Conservation (phyloP, 37 sponge, comb jelly and placozoan genomes). For the Corticium candelabrum region DNA sequence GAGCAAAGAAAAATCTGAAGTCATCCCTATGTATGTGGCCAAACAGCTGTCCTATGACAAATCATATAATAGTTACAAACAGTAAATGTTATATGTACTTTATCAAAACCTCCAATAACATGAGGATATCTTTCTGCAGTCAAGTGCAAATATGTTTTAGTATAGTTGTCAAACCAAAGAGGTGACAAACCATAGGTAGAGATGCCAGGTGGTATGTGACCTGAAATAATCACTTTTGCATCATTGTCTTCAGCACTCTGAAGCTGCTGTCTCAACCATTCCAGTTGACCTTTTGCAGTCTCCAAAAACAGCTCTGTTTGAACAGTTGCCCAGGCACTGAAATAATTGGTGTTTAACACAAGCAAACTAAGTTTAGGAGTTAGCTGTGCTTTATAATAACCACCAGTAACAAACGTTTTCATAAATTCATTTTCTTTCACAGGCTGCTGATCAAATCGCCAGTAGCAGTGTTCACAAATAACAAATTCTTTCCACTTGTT, state of each 20-base stretch:
- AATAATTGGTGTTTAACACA: not conserved
- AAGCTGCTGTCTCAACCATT: not conserved
- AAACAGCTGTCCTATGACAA: not conserved
- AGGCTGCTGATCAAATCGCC: not conserved
- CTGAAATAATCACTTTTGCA: not conserved
- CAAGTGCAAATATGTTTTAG: not conserved
- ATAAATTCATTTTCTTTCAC: too few relatives aligned
- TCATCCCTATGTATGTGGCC: not conserved
- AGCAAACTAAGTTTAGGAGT: not conserved
- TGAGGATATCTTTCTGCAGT: not conserved
- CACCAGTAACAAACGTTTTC: not conserved
- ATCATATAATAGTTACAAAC: not conserved
- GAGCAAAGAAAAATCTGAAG: not conserved
- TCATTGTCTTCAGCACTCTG: not conserved
- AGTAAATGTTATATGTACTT: not conserved
- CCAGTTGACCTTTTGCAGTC: not conserved
- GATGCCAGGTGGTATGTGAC: not conserved
- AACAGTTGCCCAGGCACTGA: not conserved
- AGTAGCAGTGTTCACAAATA: not conserved
- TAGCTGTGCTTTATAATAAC: not conserved
- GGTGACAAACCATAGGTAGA: not conserved
- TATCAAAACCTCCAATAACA: not conserved
- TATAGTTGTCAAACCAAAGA: not conserved
- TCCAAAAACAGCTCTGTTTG: not conserved
- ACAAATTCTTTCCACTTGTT: not conserved